Base-by-base conservation (phyloP, 30 jellyfish, hydroid and myxozoan species). In the Aurelia sp. region DNA sequence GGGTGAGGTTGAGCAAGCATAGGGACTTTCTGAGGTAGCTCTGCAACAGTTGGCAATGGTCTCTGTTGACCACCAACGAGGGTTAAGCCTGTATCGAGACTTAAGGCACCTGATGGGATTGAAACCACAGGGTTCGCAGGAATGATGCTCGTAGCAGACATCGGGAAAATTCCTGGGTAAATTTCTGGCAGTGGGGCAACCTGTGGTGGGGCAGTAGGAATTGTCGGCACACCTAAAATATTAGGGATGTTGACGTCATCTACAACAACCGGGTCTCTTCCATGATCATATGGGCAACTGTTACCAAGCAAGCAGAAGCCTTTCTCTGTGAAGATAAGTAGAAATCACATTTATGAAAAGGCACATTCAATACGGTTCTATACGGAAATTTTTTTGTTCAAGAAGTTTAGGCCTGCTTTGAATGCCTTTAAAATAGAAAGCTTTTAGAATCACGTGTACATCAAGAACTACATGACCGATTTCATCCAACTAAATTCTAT, bases 221-320 rank as follows among this genome's bases (percentile, higher is more conserved):
- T 17, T 19, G 90, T 91, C 13, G 89, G 98, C 64, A 94, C 75
- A 16, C 91, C 71, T 21, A 94, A 70, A 64, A 92, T 86, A 20
- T 82, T 91, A n/a, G 98, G 98, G n/a, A 91, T 58, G 61, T 78
- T 85, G 20, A 51, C 70, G 67, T 93, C 98, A 78, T 93, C 95
- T 41, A 93, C 97, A 24, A 89, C 94, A 17, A 94, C 95, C 10
- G 99, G 99, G 65, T 94, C 99, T 62, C 79, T 76, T 31, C 99
- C 99, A 67, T 94, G 99, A 67, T 94, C 99, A 74, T 74, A 94
- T 15, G 97, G 97, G 61, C 99, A 94, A 72, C 91, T 84, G 50
- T 94, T 97, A 38, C 99, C 99, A 86, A 94, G 93, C 84, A 94
- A 83, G 74, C 99, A 94, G 76, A 80, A 79, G 7, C 99, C 99